Conservation (phyloP, 2,888 invertebrate genomes). For the Aleiodes alternator region DNA sequence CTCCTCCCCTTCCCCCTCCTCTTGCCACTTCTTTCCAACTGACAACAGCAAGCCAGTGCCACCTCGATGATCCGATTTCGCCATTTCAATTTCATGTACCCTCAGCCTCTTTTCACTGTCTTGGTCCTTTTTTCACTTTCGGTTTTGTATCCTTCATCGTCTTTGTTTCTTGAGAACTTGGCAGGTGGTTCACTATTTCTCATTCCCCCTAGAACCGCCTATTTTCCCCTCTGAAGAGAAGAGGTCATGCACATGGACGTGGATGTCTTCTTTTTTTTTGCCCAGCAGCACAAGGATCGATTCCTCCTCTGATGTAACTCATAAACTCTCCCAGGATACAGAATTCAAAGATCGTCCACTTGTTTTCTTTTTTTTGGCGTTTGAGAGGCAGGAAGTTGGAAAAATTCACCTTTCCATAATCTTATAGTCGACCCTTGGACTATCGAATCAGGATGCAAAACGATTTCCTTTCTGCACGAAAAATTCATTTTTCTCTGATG, state of each 20-base stretch:
- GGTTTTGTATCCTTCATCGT: slow-evolving; percentile 6
- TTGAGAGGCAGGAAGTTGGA: background rate
- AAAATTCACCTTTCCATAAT: slow-evolving; percentile 5
- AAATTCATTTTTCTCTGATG: background rate
- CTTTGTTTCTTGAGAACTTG: slow-evolving; percentile 24
- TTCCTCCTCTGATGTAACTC: background rate
- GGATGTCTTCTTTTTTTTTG: slow-evolving; percentile 3
- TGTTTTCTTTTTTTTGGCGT: background rate
- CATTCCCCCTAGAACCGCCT: no score
- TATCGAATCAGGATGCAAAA: slow-evolving; percentile 29
- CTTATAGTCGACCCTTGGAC: slow-evolving; percentile 9
- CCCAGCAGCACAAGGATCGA: background rate
- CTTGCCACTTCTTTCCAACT: background rate
- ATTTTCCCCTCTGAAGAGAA: slow-evolving; percentile 12
- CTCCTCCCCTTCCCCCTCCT: background rate
- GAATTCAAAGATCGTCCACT: background rate
- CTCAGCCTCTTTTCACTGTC: slow-evolving; percentile 32
- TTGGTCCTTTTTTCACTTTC: slow-evolving; percentile 17
- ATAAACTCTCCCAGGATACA: slow-evolving; percentile 1
- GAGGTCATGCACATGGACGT: slow-evolving; percentile 15
- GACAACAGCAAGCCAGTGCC: slow-evolving; percentile 16
- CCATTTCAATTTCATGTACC: slow-evolving; percentile 33
- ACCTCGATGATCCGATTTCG: slow-evolving; percentile 27
- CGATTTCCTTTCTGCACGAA: background rate
- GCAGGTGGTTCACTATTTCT: slow-evolving; percentile 14